Conservation (phyloP, 2,113 vertebrate genomes). For the Crotalus helleri region DNA sequence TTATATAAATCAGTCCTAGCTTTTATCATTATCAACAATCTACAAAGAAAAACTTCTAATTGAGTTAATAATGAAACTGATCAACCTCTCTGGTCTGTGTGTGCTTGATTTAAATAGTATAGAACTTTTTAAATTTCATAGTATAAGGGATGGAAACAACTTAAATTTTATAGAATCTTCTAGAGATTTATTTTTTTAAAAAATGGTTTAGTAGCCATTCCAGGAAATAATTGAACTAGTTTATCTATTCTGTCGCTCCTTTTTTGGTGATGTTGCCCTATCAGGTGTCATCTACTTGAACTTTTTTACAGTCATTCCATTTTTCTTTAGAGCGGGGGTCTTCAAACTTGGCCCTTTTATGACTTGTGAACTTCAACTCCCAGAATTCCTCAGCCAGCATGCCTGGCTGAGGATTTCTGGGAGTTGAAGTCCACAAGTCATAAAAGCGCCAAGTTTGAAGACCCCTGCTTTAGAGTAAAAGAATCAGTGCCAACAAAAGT, state of each 20-base stretch:
- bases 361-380: too few relatives aligned
- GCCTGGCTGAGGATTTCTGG: too few relatives aligned
- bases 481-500: neutral
- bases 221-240: neutral
- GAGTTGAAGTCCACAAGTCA: too few relatives aligned
- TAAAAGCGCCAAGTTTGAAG: too few relatives aligned
- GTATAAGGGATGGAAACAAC: neutral
- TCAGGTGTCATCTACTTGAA: neutral
- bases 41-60: slow-evolving; percentile 22
- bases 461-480: neutral
- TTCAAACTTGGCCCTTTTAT: too few relatives aligned
- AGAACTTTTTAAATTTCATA: neutral
- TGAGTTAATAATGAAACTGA: slow-evolving; percentile 3
- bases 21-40: slow-evolving; percentile 31
- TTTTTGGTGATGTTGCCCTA: neutral
- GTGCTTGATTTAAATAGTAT: neutral
- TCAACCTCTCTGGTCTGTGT: neutral
- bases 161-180: neutral
- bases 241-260: neutral
- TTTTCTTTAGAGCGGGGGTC: too few relatives aligned
- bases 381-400: too few relatives aligned
- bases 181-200: neutral
- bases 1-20: slow-evolving; percentile 2
- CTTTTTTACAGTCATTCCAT: neutral
- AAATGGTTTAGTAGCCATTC: neutral